phyloP scores from a whole-genome alignment of 2,113 vertebrate genomes.

The Brachypodius melanocephalos region DNA sequence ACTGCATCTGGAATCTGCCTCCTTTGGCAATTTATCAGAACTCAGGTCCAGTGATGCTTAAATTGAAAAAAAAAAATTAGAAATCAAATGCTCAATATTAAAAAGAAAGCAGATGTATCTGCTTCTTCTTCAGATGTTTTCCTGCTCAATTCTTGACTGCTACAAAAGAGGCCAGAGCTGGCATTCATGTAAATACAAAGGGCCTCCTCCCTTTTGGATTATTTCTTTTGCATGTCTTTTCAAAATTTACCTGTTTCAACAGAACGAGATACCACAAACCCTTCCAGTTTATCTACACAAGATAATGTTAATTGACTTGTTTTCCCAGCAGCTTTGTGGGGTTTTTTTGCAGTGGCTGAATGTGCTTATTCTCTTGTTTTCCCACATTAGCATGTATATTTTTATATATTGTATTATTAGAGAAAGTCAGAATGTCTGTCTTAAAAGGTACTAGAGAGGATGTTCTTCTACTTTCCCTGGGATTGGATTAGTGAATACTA shows the following conservation, averaged over 20 bases:
- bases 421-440: background rate
- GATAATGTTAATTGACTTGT: background rate
- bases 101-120: background rate
- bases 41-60: background rate
- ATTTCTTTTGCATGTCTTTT: background rate
- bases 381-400: background rate
- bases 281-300: background rate
- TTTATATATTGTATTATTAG: background rate
- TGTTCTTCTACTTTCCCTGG: background rate
- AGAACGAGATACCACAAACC: background rate
- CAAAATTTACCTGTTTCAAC: background rate
- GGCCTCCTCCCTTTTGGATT: background rate
- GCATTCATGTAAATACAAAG: background rate
- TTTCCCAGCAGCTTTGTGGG: background rate
- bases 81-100: background rate
- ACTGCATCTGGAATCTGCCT: slow-evolving; percentile 7
- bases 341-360: background rate
- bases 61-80: background rate
- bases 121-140: background rate
- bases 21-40: slow-evolving; percentile 12
- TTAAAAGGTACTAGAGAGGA: background rate
- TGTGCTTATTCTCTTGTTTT: background rate
- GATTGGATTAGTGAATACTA: background rate
- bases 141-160: background rate
- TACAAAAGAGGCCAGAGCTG: background rate